These are phyloP conservation scores for Pyrocoelia pectoralis DNA, from an alignment of 2,888 invertebrate species.

Conservation along the genomic window DNA sequence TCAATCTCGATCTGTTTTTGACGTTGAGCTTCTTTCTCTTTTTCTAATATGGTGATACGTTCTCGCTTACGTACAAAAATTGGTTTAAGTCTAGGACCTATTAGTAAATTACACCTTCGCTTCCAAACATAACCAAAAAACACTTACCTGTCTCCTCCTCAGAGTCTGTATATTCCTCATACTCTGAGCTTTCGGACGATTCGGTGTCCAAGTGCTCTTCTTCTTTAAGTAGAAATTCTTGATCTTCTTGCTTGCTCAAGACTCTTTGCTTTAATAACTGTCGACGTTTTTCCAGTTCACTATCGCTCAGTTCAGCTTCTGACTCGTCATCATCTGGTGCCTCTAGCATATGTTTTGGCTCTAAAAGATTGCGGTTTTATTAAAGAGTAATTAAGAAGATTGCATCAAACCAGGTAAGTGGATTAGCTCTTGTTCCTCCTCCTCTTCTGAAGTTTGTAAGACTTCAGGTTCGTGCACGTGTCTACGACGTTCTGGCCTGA, in stretches of 20 bases:
- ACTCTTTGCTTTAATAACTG: slow-evolving; percentile 72
- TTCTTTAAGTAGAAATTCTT: slow-evolving; percentile 76
- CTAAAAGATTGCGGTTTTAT: slow-evolving; percentile 36
- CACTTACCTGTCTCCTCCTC: slow-evolving; percentile 78
- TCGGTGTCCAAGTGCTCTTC: slow-evolving; percentile 76
- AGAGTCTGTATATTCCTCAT: slow-evolving; percentile 88
- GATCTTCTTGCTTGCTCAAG: slow-evolving; percentile 74
- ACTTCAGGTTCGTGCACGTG: slow-evolving; percentile 76
- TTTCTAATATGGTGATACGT: slow-evolving; percentile 93
- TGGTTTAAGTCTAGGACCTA: slow-evolving; percentile 85
- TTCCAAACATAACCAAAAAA: too few relatives aligned
- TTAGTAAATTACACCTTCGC: too few relatives aligned
- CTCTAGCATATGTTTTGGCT: slow-evolving; percentile 59
- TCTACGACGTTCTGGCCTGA: slow-evolving; percentile 66
- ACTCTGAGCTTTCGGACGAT: slow-evolving; percentile 78
- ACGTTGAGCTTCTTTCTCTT: slow-evolving; percentile 86
- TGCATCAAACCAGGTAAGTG: slow-evolving; percentile 48
- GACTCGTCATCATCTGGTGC: slow-evolving; percentile 68
- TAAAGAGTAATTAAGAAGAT: slow-evolving; percentile 4
- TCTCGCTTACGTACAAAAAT: slow-evolving; percentile 94
- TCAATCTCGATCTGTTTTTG: slow-evolving; percentile 87
- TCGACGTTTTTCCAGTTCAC: slow-evolving; percentile 85
- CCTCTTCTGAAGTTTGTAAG: slow-evolving; percentile 67
- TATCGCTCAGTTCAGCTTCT: slow-evolving; percentile 85
- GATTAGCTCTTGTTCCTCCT: slow-evolving; percentile 61